Conservation (phyloP, 2,888 invertebrate genomes). For the Lymantria monacha region DNA sequence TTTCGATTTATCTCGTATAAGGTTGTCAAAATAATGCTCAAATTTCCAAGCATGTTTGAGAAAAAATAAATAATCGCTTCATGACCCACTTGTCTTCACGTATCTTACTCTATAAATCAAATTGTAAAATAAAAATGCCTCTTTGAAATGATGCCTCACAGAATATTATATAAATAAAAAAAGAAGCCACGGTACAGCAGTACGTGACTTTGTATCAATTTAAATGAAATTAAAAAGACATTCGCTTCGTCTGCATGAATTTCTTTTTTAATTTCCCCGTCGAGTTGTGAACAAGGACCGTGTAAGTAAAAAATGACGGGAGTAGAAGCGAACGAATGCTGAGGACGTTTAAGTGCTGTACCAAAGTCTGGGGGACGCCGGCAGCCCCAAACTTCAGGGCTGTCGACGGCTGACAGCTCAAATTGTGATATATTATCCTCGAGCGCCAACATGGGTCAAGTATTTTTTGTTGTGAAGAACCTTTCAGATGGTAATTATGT, state of each 20-base stretch:
- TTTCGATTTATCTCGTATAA: no score
- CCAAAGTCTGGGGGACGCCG: conserved; percentile 31
- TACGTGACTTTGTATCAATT: conserved; percentile 30
- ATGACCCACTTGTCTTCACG: no score
- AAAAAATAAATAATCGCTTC: no score
- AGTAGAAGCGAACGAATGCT: conserved; percentile 24
- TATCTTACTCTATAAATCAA: no score
- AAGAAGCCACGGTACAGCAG: background rate
- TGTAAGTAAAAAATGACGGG: conserved; percentile 43
- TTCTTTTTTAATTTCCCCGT: conserved; percentile 39
- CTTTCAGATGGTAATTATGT: conserved; percentile 12
- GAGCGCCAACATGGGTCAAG: conserved; percentile 29
- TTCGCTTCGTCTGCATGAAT: conserved; percentile 26
- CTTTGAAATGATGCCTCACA: background rate
- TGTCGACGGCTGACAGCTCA: conserved; percentile 30
- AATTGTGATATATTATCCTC: conserved; percentile 32
- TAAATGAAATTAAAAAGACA: conserved; percentile 33
- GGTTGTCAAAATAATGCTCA: no score
- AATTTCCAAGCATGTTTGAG: no score
- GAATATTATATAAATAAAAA: background rate
- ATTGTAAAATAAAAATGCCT: no score
- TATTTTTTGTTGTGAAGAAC: conserved; percentile 21
- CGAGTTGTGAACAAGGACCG: conserved; percentile 33
- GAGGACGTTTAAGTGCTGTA: conserved; percentile 46
- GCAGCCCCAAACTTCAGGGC: conserved; percentile 33